Evolutionary conservation across 1,140 invertebrate genomes (phyloP).

Genomic region (Neodiprion virginianus): DNA sequence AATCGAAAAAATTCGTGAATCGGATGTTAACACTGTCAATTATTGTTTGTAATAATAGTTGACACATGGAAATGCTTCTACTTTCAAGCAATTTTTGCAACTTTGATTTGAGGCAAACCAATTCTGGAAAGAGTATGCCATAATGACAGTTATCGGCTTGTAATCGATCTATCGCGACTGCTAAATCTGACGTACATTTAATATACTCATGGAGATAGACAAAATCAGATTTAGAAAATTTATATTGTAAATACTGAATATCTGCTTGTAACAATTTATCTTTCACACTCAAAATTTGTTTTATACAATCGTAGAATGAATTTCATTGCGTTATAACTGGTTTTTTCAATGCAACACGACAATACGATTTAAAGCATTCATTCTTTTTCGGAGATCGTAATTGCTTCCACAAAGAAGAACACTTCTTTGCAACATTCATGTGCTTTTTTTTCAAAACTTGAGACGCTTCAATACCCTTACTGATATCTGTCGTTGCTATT

Average conservation of each 20-base stretch:
- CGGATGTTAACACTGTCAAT: constrained; percentile 12
- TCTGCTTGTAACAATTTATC: constrained; percentile 18
- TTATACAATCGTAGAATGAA: constrained; percentile 22
- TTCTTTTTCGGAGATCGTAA: constrained; percentile 24
- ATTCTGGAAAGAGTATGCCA: background rate
- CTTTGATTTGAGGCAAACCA: too few relatives aligned
- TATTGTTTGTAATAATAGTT: constrained; percentile 12
- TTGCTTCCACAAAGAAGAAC: constrained; percentile 21
- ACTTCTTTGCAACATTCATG: constrained; percentile 17
- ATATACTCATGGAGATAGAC: constrained; percentile 26
- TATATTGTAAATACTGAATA: constrained; percentile 15
- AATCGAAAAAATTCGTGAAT: constrained; percentile 26
- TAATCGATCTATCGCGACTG: constrained; percentile 17
- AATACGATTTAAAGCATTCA: background rate
- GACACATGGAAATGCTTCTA: background rate
- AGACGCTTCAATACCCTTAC: constrained; percentile 12
- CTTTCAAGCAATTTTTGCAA: too few relatives aligned
- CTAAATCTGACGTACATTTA: constrained; percentile 16
- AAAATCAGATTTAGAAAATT: constrained; percentile 8
- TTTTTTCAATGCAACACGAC: constrained; percentile 9
- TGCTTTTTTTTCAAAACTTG: constrained; percentile 11
- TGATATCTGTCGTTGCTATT: constrained; percentile 18
- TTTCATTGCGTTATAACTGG: constrained; percentile 24
- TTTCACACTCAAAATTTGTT: constrained; percentile 12
- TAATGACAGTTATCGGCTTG: constrained; percentile 26